Percentiles rank a stretch among this genome's conserved stretches.
Conservation (phyloP, 2,888 invertebrate genomes). For the Pterostichus niger region DNA sequence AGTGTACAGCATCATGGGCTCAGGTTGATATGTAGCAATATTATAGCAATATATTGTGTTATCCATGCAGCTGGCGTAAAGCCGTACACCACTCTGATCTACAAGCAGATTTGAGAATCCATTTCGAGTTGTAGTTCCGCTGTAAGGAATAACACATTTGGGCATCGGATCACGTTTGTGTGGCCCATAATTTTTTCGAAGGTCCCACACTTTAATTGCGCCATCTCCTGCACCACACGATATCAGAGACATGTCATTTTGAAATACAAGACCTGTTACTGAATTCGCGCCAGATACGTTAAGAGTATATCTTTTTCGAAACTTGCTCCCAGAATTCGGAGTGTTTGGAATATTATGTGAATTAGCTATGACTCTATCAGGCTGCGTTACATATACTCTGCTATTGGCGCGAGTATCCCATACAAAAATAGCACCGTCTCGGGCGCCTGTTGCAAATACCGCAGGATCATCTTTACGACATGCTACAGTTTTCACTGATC, state of each 20-base stretch:
- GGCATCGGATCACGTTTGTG: constrained; percentile 86
- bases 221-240: constrained; percentile 94
- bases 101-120: constrained; percentile 90
- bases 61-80: constrained; percentile 94
- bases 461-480: constrained; percentile 85
- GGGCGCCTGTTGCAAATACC: constrained; percentile 92
- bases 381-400: constrained; percentile 77
- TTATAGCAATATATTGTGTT: constrained; percentile 92
- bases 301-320: constrained; percentile 70
- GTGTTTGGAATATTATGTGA: constrained; percentile 81
- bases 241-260: constrained; percentile 87
- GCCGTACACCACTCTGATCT: constrained; percentile 83
- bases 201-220: constrained; percentile 86
- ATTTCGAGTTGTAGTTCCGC: constrained; percentile 84
- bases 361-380: constrained; percentile 86
- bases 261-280: constrained; percentile 91
- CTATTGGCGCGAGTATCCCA: constrained; percentile 87
- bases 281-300: constrained; percentile 82
- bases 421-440: constrained; percentile 91
- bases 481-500: constrained; percentile 90
- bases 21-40: constrained; percentile 83
- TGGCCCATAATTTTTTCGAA: constrained; percentile 88
- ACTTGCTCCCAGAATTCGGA: constrained; percentile 79
- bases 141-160: constrained; percentile 86
- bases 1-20: constrained; percentile 83